Conservation (phyloP, 1,140 invertebrate genomes). For the Brachionus calyciflorus region DNA sequence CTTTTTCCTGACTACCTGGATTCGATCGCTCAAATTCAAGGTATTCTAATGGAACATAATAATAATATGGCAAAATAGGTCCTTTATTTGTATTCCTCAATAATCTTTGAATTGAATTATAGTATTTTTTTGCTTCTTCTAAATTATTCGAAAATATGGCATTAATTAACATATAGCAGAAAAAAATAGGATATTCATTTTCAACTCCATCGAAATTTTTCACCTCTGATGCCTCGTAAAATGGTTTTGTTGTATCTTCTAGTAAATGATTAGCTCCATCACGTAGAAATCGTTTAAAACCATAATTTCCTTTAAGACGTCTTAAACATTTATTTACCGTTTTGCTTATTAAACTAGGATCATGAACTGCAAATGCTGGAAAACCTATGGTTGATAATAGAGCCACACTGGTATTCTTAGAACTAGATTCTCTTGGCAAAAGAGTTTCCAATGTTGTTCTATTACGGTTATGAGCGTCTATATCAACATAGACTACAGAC, state of each 20-base stretch:
- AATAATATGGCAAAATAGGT: not conserved
- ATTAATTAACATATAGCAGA: slow-evolving; percentile 90
- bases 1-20: slow-evolving; percentile 69
- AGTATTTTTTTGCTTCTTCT: slow-evolving; percentile 87
- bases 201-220: slow-evolving; percentile 93
- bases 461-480: slow-evolving; percentile 98
- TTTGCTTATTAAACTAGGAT: slow-evolving; percentile 73
- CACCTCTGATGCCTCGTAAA: slow-evolving; percentile 70
- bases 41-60: slow-evolving; percentile 76
- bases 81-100: slow-evolving; percentile 54
- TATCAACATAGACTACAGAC: slow-evolving; percentile 93
- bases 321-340: slow-evolving; percentile 83
- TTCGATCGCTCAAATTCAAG: slow-evolving; percentile 72
- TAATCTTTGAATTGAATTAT: slow-evolving; percentile 68
- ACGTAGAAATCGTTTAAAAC: slow-evolving; percentile 88
- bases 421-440: slow-evolving; percentile 92
- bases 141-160: slow-evolving; percentile 68
- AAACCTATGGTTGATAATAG: slow-evolving; percentile 88
- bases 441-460: slow-evolving; percentile 97
- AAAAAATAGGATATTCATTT: slow-evolving; percentile 96
- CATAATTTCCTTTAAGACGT: slow-evolving; percentile 81
- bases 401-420: slow-evolving; percentile 78
- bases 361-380: slow-evolving; percentile 95
- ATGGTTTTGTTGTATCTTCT: slow-evolving; percentile 75
- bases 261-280: slow-evolving; percentile 88